Conservation (phyloP, 2,888 invertebrate species). For the Mesopsocus fuscifrons region DNA sequence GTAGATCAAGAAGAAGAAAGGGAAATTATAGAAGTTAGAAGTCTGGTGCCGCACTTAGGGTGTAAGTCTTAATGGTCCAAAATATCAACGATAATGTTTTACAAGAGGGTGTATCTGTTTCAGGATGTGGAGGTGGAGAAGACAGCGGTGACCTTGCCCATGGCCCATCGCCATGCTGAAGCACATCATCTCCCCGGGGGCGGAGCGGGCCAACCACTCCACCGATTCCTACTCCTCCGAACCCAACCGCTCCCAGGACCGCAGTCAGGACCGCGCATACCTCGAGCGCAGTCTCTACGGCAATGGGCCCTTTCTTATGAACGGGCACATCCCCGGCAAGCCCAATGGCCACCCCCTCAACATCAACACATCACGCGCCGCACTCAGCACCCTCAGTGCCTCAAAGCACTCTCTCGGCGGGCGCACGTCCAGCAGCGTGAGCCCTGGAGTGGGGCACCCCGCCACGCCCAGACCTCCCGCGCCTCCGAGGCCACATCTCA, state of each 20-base stretch:
- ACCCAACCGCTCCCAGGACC: neutral
- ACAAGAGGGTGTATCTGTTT: no score
- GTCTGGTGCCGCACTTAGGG: no score
- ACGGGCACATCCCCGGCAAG: slow-evolving; percentile 7
- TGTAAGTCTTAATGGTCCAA: no score
- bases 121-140: neutral
- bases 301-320: slow-evolving; percentile 3
- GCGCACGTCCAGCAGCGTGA: slow-evolving; percentile 34
- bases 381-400: slow-evolving; percentile 34
- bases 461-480: slow-evolving; percentile 24
- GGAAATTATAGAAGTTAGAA: no score
- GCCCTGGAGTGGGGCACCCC: slow-evolving; percentile 30
- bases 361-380: slow-evolving; percentile 19
- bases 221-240: neutral
- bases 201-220: slow-evolving; percentile 5
- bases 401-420: slow-evolving; percentile 40
- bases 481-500: slow-evolving; percentile 21
- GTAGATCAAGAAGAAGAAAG: no score
- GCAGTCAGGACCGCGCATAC: neutral
- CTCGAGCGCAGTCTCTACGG: slow-evolving; percentile 5
- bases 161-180: slow-evolving; percentile 1
- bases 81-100: no score
- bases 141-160: no score
- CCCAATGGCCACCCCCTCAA: slow-evolving; percentile 18
- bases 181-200: slow-evolving; percentile 6